Evolutionary conservation across 2,888 invertebrate species (phyloP), one percentile per base, ranked within the genome.

Genomic region (Ormyrus rosae): DNA sequence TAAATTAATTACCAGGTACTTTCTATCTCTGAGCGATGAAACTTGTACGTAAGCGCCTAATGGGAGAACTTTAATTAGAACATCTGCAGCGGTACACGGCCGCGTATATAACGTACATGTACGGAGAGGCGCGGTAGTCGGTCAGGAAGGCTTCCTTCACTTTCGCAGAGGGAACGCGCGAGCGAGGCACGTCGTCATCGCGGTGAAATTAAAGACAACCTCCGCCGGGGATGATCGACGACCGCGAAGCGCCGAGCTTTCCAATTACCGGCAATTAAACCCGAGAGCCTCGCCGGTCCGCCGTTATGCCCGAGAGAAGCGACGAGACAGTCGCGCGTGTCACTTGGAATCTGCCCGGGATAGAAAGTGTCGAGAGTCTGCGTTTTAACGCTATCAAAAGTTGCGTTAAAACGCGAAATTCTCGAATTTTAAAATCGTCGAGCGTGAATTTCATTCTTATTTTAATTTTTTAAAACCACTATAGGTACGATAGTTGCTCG

Each of bases 1-100:
- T 78, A 78, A 81, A 78, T 81, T 81, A 81, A 81, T 81, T 78
- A 64, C 73, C 73, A 50, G 48, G 53, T 51, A 75, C 81, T 78
- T 81, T 78, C 81, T 81, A 75, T 72, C 78, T 78, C 68, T 34
- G 71, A 75, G 71, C 78, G 71, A 78, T 74, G 78, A 75, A 81
- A 61, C 73, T 56, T 63, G 65, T 55, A 53, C 45, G 76, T 51
- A 34, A 60, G 19, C 48, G 55, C 46, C 72, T 73, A 73, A 69
- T 63, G 71, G 69, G 51, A 50, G 50, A 70, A 77, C 63, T 77
- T 81, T 81, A 81, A 81, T 81, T 81, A 73, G 81, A 81, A 77
- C 81, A 81, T 77, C 72, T 70, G 69, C 60, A 46, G 61, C 60
- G 13, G 60, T 5, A 56, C 48, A 4, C 11, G n/a, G 46, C 56